Evolutionary conservation across 2,888 invertebrate genomes (phyloP).

Genomic region (Coenonympha glycerion): DNA sequence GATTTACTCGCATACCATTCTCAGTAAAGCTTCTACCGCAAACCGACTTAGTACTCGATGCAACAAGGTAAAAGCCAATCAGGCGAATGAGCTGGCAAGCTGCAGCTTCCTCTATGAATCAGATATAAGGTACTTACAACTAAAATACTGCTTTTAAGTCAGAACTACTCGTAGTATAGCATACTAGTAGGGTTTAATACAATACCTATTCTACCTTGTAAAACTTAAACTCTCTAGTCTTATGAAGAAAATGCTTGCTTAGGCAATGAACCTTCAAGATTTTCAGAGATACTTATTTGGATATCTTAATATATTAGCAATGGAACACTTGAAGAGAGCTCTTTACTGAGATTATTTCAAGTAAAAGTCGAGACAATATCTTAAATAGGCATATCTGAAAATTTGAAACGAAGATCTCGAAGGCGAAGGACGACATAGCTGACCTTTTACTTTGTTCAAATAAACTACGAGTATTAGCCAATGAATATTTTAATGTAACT

Average conservation of each 20-base stretch:
- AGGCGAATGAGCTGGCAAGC: background rate
- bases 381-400: background rate
- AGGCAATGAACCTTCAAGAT: background rate
- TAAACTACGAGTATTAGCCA: too few relatives aligned
- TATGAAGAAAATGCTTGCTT: background rate
- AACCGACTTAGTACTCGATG: background rate
- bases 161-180: too few relatives aligned
- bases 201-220: too few relatives aligned
- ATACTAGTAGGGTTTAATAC: too few relatives aligned
- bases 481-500: too few relatives aligned
- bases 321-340: background rate
- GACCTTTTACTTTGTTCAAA: background rate
- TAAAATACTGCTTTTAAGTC: background rate
- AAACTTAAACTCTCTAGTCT: too few relatives aligned
- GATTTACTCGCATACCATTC: too few relatives aligned
- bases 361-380: background rate
- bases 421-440: background rate
- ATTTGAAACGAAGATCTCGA: background rate
- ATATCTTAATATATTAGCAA: background rate
- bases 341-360: background rate
- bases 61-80: background rate
- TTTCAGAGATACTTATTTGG: background rate
- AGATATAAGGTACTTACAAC: background rate
- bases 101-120: background rate
- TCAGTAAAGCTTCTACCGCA: background rate